A percentile compares a stretch with the other conserved stretches of the same genome.
Evolutionary conservation across 2,888 invertebrate genomes (phyloP).

Genomic region (Physocephala rufipes): DNA sequence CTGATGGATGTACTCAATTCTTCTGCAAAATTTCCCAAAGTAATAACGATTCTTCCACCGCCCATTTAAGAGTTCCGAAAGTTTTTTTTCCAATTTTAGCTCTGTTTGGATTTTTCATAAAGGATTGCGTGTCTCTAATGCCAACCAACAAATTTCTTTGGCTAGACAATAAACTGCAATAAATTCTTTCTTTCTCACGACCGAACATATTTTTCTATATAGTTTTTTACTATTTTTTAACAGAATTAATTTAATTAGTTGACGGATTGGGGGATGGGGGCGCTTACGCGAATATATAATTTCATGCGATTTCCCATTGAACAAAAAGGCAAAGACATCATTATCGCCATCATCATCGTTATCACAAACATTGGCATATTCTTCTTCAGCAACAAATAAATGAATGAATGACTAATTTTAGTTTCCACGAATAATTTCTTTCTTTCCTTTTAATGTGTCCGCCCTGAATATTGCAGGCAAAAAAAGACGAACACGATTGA

Average conservation of each 20-base stretch:
- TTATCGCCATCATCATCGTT: neutral
- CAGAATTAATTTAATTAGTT: slow-evolving; percentile 28
- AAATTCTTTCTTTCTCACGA: neutral
- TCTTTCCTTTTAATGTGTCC: neutral
- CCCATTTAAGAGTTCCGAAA: too few species aligned
- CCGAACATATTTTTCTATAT: neutral
- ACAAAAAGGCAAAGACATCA: slow-evolving; percentile 19
- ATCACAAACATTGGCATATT: too few species aligned
- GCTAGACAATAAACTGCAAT: slow-evolving; percentile 4
- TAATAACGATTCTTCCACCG: too few species aligned
- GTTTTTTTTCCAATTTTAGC: too few species aligned
- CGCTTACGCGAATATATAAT: neutral
- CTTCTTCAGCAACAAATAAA: neutral
- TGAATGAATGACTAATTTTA: slow-evolving; percentile 9
- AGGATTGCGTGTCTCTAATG: neutral
- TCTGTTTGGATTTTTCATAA: neutral
- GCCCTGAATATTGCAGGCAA: neutral
- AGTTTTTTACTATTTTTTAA: neutral
- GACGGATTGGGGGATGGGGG: too few species aligned
- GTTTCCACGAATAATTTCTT: slow-evolving; percentile 19
- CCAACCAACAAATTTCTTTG: neutral
- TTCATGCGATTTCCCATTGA: slow-evolving; percentile 13
- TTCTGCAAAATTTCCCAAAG: too few species aligned
- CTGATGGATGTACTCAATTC: too few species aligned
- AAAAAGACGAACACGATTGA: neutral